phyloP scores from a whole-genome alignment of 2,113 vertebrate genomes.

The Mungos mungo region DNA sequence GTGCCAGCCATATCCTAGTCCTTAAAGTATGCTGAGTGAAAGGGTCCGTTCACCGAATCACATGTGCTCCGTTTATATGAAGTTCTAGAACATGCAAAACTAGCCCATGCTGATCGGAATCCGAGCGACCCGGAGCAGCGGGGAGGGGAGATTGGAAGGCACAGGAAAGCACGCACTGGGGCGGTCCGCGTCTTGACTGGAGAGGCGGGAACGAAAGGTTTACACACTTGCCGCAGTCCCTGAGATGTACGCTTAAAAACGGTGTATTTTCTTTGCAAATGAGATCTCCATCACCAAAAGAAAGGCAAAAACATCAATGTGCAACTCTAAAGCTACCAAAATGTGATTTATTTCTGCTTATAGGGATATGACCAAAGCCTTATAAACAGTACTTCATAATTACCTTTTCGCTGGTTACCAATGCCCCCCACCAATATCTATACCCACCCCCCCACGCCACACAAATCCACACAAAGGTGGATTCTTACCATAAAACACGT shows the following conservation, averaged over 20 bases:
- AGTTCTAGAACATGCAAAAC: not conserved
- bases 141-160: not conserved
- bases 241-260: not conserved
- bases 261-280: not conserved
- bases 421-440: not conserved
- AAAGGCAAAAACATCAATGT: not conserved
- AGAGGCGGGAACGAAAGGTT: not conserved
- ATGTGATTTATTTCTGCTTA: not conserved
- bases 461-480: not conserved
- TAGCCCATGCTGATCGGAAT: not conserved
- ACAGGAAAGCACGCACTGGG: not conserved
- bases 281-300: not conserved
- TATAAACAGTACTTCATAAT: not conserved
- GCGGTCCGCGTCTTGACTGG: not conserved
- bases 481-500: not conserved
- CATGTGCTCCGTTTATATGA: not conserved
- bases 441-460: not conserved
- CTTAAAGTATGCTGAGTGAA: not conserved
- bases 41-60: not conserved
- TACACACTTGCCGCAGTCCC: not conserved
- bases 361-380: not conserved
- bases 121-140: too few species aligned
- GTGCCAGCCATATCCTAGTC: not conserved
- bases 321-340: not conserved
- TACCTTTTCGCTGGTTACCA: not conserved